A percentile compares a stretch with the other conserved stretches of the same genome.
Conservation (phyloP, 92 coral and sea anemone genomes). For the Plumapathes pennacea region DNA sequence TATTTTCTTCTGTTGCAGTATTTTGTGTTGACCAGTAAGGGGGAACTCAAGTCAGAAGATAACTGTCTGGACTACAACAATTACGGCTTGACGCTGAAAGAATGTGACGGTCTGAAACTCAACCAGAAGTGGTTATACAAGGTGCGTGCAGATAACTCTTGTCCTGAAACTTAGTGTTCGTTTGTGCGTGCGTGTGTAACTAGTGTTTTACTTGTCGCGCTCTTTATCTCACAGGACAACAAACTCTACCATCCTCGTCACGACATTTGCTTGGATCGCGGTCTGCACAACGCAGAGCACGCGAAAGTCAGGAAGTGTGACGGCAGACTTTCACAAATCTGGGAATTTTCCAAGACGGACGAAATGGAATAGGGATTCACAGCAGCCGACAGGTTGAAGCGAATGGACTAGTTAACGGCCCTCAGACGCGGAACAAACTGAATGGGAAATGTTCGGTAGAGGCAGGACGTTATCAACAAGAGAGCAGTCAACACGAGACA, state of each 20-base stretch:
- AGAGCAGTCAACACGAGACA: no score
- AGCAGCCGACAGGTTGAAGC: no score
- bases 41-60: constrained; percentile 95
- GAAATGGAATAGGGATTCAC: constrained; percentile 76
- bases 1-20: no score
- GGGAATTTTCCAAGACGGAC: constrained; percentile 95
- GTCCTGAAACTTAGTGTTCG: background rate
- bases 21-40: constrained; percentile 91
- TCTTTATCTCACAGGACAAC: constrained; percentile 50
- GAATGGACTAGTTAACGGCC: no score
- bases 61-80: constrained; percentile 94
- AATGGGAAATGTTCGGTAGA: no score
- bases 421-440: no score
- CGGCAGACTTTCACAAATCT: constrained; percentile 66
- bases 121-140: constrained; percentile 92
- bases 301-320: constrained; percentile 71
- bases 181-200: background rate
- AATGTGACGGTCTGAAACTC: constrained; percentile 88
- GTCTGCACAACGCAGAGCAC: constrained; percentile 52
- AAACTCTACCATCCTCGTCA: constrained; percentile 72
- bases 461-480: no score
- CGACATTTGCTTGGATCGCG: constrained; percentile 85
- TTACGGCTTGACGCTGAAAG: constrained; percentile 79
- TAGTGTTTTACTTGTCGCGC: background rate
- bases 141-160: constrained; percentile 21